phyloP scores from a whole-genome alignment of 2,888 invertebrate species.

The Amblyjoppa proteus region DNA sequence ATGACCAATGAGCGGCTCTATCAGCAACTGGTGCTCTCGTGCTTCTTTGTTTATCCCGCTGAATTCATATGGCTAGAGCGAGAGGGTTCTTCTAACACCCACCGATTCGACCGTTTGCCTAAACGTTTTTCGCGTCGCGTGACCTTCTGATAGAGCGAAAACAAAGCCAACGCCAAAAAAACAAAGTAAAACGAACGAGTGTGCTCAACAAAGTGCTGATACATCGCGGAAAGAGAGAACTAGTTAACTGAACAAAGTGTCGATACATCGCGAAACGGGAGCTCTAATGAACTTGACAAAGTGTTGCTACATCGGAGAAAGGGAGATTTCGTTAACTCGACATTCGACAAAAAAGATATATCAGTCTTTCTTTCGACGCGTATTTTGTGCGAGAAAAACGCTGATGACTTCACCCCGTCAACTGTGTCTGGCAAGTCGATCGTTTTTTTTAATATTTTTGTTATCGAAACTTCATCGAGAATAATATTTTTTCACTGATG shows the following conservation, averaged over 20 bases:
- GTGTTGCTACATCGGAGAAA: too few relatives aligned
- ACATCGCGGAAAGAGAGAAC: too few relatives aligned
- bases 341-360: background rate
- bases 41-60: background rate
- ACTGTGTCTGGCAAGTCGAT: background rate
- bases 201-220: background rate
- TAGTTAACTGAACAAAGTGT: too few relatives aligned
- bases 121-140: too few relatives aligned
- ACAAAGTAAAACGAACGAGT: background rate
- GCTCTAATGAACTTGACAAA: too few relatives aligned
- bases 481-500: background rate
- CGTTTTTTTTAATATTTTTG: background rate
- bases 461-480: background rate
- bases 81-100: background rate
- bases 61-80: background rate
- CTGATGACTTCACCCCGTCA: background rate
- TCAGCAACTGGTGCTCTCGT: background rate
- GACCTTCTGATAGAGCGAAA: background rate
- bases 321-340: background rate
- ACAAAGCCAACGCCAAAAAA: background rate
- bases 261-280: too few relatives aligned
- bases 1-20: too few relatives aligned
- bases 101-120: background rate
- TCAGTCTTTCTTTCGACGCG: background rate
- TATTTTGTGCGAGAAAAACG: background rate